Evolutionary conservation across 2,888 invertebrate species (phyloP).

Genomic region (Synergus japonicus): DNA sequence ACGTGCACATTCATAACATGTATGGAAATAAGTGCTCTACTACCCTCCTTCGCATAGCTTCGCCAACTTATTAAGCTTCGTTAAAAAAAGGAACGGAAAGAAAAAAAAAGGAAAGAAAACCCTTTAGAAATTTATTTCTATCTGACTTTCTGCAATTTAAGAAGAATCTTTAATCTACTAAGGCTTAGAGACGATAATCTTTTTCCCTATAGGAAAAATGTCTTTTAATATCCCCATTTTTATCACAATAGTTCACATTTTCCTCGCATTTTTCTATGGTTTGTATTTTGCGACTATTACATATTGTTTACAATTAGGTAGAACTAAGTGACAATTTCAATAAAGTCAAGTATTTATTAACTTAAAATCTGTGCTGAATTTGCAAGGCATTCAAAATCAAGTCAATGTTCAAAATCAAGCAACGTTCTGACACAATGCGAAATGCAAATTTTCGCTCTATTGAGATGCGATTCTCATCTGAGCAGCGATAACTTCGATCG

Average conservation of each 20-base stretch:
- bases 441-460: constrained; percentile 32
- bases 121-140: not conserved
- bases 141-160: not conserved
- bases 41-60: not conserved
- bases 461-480: constrained; percentile 16
- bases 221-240: not conserved
- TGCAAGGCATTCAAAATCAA: constrained; percentile 3
- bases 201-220: not conserved
- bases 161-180: not conserved
- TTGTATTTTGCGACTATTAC: not conserved
- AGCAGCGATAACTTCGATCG: constrained; percentile 28
- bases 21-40: constrained; percentile 36
- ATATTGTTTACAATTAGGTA: not conserved
- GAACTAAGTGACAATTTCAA: not conserved
- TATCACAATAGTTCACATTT: too few relatives aligned
- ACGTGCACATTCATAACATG: constrained; percentile 34
- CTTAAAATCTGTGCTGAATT: not conserved
- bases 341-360: not conserved
- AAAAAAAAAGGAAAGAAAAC: not conserved
- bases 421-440: constrained; percentile 23
- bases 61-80: constrained; percentile 28
- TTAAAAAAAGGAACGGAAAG: not conserved
- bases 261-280: not conserved
- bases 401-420: not conserved
- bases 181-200: not conserved